Base-by-base conservation (phyloP, 2,888 invertebrate genomes). In the Apamea anceps region DNA sequence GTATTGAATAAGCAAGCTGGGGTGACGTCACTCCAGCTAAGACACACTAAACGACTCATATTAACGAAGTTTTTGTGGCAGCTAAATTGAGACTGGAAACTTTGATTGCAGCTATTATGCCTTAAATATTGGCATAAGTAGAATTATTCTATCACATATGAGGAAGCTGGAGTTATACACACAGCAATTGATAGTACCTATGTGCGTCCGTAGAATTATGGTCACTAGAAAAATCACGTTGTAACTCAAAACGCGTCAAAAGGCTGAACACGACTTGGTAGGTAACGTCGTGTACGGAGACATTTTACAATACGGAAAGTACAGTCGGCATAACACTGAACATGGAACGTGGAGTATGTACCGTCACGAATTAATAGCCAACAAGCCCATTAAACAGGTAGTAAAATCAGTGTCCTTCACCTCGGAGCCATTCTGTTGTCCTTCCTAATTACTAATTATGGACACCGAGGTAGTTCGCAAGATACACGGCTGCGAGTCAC, bases 401-500 rank as follows among this genome's bases (percentile, higher is more conserved):
- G 87, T 90, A 89, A 91, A 90, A 91, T 85, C 85, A 85, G 85
- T 88, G 93, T 92, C 93, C 94, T 93, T 93, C 92, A 89, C 81
- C 87, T 83, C 80, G 75, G 48, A 88, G 87, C 90, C 88, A 90
- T 91, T 89, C 81, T 84, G 81, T 84, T 87, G 91, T 91, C 91
- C 89, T 91, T 90, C 91, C 88, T 92, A 93, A 93, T 92, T 90
- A 91, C 90, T 93, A 93, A 93, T 93, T 92, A 93, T 90, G 88
- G 84, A 80, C 85, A 89, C 85, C 86, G 84, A 86, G 87, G 90
- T 90, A 87, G 85, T 90, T 87, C 87, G 82, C 85, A 91, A 94
- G 94, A 95, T 90, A 93, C 93, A 95, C 91, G 91, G 89, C 93
- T 81, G 28, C 82, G 71, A 91, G 93, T 93, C 95, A 95, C 95